phyloP scores from a whole-genome alignment of 1,140 invertebrate genomes.

The Odontomachus brunneus region DNA sequence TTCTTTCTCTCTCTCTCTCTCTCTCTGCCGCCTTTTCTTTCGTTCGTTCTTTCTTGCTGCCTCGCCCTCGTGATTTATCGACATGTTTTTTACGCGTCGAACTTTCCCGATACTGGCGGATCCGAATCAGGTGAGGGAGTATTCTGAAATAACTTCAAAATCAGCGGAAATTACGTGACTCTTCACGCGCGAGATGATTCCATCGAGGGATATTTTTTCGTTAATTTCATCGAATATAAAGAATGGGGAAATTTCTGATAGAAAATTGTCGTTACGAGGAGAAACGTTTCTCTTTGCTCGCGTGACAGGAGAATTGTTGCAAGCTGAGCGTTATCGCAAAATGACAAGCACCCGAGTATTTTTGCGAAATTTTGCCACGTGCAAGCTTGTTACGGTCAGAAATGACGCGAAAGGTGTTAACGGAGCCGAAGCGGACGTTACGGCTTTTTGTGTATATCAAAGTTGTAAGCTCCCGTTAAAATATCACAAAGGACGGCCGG shows the following conservation, averaged over 20 bases:
- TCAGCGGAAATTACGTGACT: neutral
- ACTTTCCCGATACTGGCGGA: neutral
- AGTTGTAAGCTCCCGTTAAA: constrained; percentile 4
- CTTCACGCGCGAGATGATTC: neutral
- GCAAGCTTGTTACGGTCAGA: neutral
- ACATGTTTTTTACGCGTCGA: constrained; percentile 18
- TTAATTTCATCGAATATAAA: neutral
- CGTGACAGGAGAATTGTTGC: neutral
- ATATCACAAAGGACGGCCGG: constrained; percentile 20
- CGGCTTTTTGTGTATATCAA: neutral
- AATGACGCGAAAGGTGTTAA: neutral
- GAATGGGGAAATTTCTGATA: neutral
- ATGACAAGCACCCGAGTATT: neutral
- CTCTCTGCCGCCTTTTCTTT: constrained; percentile 13
- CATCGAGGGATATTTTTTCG: neutral
- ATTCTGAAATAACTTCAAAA: neutral
- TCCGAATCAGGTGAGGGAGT: constrained; percentile 2
- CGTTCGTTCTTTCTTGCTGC: neutral
- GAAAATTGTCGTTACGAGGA: neutral
- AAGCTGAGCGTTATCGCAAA: neutral
- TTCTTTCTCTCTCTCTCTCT: constrained; percentile 6
- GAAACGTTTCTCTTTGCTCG: neutral
- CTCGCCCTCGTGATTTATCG: constrained; percentile 46
- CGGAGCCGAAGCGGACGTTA: neutral
- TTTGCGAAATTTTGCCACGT: neutral